phyloP scores from a whole-genome alignment of 2,113 vertebrate species.

The Oriolus oriolus region DNA sequence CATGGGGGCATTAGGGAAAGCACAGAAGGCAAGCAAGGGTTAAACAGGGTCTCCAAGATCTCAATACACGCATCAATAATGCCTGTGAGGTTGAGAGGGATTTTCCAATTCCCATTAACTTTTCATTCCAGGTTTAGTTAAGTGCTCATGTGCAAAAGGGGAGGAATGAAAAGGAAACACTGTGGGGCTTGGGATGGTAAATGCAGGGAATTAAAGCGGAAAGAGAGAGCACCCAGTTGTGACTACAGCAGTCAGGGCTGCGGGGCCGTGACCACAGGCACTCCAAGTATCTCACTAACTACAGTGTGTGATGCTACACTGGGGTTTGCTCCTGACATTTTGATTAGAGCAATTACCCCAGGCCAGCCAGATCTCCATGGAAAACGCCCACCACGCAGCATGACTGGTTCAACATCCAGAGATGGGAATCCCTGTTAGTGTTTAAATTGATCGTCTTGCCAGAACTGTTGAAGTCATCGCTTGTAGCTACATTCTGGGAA shows the following conservation, averaged over 20 bases:
- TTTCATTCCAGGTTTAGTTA: background rate
- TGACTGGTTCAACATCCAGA: background rate
- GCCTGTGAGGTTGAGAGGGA: background rate
- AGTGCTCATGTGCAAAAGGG: background rate
- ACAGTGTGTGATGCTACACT: background rate
- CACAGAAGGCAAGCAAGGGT: background rate
- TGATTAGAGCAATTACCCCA: constrained; percentile 53
- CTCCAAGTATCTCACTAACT: background rate
- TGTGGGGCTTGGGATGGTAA: background rate
- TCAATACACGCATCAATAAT: background rate
- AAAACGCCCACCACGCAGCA: constrained; percentile 27
- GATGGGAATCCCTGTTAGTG: background rate
- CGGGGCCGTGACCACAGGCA: background rate
- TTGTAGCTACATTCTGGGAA: constrained; percentile 28
- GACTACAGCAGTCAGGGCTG: background rate
- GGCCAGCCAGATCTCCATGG: background rate
- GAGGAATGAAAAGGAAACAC: background rate
- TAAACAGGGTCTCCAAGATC: background rate
- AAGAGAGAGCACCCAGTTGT: background rate
- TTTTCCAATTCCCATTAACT: background rate
- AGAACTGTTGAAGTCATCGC: constrained; percentile 17
- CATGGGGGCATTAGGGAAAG: background rate
- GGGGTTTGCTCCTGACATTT: constrained; percentile 36
- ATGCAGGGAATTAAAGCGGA: background rate
- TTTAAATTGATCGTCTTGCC: constrained; percentile 1